Evolutionary conservation across 2,888 invertebrate species (phyloP), one percentile per base, ranked within the genome.

Genomic region (Ophion ellenae): DNA sequence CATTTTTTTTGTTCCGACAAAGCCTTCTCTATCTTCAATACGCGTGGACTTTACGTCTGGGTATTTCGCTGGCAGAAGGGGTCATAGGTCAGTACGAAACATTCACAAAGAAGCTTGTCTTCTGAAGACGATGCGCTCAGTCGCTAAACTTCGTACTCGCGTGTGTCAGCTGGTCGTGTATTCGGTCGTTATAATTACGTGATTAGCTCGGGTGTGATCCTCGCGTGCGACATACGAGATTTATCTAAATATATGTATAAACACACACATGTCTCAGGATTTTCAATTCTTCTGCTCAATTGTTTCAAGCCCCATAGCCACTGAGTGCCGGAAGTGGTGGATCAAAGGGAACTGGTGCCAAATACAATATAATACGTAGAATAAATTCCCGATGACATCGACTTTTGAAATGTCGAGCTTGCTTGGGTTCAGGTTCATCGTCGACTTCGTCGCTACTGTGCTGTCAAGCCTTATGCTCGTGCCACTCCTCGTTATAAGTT

Each of bases 401-500:
- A 78, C 70, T 17, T 76, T 83, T 32, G 36, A 84, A 75, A 85
- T 86, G 64, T 73, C 81, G 28, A 78, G 81, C 66, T 67, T 90
- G 11, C 84, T 89, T 59, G 89, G 89, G 45, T 76, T 89, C 57
- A 86, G 86, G 40, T 89, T 89, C 71, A 79, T 90, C 32, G 67
- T 89, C 59, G 87, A 91, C 75, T 24, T 88, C 14, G 78, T 78
- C 10, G 81, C 89, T 14, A 87, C 89, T n/a, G 20, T 89, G 67
- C 14, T 87, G 7, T 32, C 88, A 11, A 81, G 82, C 0, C n/a
- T 87, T 11, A 76, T 89, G 53, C 76, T 89, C 9, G 76, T 88
- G 24, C 89, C 90, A 2, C 32, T 86, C 53, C 82, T 91, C 11
- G 32, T 90, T 17, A 77, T 88, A 20, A 89, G 89, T 84, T 90